Base-by-base conservation (phyloP, 2,113 vertebrate genomes). In the Dromiciops gliroides region DNA sequence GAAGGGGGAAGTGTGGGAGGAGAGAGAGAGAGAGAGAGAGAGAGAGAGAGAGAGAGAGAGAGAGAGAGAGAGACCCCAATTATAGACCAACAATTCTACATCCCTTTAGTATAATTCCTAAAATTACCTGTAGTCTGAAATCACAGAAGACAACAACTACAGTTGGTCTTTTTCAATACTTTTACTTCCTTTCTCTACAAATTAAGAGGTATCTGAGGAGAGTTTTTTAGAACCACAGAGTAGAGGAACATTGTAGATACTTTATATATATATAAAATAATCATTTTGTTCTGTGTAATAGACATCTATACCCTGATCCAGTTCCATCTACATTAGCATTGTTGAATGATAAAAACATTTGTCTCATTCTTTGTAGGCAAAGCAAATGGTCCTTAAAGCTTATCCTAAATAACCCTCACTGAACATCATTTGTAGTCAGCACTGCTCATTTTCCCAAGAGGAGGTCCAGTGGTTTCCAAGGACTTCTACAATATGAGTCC, bases 11-110 rank as follows among this genome's bases (percentile, higher is more conserved):
- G 47, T n/a, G n/a, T n/a, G n/a, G n/a, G n/a, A n/a, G n/a, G 75
- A 0, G 0, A 11, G 51, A 50, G 12, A 31, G 28, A 49, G 19
- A 44, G 37, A 6, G 51, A 48, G 75, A 92, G 48, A 23, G 75
- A 0, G 0, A 11, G 51, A 50, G 12, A 31, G 28, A 49, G 19
- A 44, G 37, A 6, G 75, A 0, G 0, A 11, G 51, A 50, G 12
- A 31, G 28, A 49, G 19, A 44, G 37, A 6, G 51, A 48, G 75
- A 92, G 48, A 23, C 16, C 49, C 56, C 51, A 48, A 31, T 89
- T 9, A 83, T 23, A n/a, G 4, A 56, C 3, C 23, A 67, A 50
- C 91, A 75, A 11, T 88, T 50, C 12, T 37, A 3, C 37, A 52
- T 60, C 23, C 60, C 37, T 8, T 44, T 3, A n/a, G 24, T 4